Evolutionary conservation across 1,140 invertebrate species (phyloP).

Genomic region (Drosophila busckii): DNA sequence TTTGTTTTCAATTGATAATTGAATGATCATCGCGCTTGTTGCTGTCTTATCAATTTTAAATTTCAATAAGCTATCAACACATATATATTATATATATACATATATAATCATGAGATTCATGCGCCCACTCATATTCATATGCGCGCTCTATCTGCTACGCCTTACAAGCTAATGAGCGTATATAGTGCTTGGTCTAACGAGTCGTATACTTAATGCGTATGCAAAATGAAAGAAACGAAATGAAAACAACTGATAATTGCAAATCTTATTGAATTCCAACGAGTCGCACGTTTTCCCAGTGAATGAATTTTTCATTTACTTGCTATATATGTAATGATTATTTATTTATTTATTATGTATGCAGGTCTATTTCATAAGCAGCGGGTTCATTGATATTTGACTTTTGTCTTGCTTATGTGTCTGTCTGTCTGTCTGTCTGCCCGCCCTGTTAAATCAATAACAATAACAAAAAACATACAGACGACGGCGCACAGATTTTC

Average conservation of each 20-base stretch:
- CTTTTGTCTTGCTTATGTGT: conserved; percentile 17
- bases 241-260: conserved; percentile 50
- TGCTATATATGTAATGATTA: conserved; percentile 8
- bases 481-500: background rate
- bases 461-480: conserved; percentile 15
- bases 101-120: conserved; percentile 13
- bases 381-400: conserved; percentile 71
- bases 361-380: conserved; percentile 69
- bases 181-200: conserved; percentile 5
- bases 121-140: background rate
- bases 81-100: conserved; percentile 5
- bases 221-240: conserved; percentile 12
- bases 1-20: conserved; percentile 47
- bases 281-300: conserved; percentile 44
- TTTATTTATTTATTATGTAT: conserved; percentile 28
- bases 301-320: conserved; percentile 59
- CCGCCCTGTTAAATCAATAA: conserved; percentile 28
- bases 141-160: background rate
- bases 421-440: background rate
- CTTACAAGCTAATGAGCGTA: conserved; percentile 1
- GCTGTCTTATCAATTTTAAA: conserved; percentile 43
- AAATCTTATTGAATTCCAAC: conserved; percentile 47
- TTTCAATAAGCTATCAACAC: background rate
- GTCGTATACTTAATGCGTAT: conserved; percentile 59
- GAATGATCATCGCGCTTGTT: conserved; percentile 12